These are phyloP conservation scores for Pelodiscus sinensis DNA, from an alignment of 2,113 vertebrate genomes.

Conservation along the genomic window DNA sequence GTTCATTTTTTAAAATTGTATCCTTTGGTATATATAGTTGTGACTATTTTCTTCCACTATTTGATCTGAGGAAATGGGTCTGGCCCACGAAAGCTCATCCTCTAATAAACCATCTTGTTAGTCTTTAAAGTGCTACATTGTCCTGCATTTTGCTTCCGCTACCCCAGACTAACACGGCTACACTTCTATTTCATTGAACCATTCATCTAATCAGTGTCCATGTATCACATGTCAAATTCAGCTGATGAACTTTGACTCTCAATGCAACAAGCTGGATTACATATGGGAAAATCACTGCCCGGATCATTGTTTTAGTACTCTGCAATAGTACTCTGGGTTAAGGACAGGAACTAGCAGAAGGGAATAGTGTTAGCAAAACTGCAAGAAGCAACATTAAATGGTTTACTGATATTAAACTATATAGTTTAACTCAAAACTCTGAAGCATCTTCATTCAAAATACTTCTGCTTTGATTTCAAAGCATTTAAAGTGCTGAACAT, in stretches of 20 bases:
- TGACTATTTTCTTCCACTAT: too few relatives aligned
- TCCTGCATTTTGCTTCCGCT: too few relatives aligned
- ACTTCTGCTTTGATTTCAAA: not conserved
- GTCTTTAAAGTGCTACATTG: too few relatives aligned
- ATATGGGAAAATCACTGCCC: not conserved
- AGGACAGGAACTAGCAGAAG: not conserved
- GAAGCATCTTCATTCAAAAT: not conserved
- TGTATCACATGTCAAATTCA: not conserved
- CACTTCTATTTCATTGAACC: too few relatives aligned
- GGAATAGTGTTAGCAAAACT: not conserved
- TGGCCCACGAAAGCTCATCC: too few relatives aligned
- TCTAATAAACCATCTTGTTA: too few relatives aligned
- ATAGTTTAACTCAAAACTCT: not conserved
- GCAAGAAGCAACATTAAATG: not conserved
- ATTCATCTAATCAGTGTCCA: not conserved
- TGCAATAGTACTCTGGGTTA: not conserved
- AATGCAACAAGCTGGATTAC: not conserved
- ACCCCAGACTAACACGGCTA: too few relatives aligned
- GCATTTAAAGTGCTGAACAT: not conserved
- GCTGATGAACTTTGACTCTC: not conserved
- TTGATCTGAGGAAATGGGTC: too few relatives aligned
- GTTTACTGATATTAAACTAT: not conserved
- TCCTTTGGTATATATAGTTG: too few relatives aligned
- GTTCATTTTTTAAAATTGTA: too few relatives aligned
- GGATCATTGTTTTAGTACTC: too few relatives aligned